Conservation (phyloP, 1,140 invertebrate species). For the Drosophila nigromelanica region DNA sequence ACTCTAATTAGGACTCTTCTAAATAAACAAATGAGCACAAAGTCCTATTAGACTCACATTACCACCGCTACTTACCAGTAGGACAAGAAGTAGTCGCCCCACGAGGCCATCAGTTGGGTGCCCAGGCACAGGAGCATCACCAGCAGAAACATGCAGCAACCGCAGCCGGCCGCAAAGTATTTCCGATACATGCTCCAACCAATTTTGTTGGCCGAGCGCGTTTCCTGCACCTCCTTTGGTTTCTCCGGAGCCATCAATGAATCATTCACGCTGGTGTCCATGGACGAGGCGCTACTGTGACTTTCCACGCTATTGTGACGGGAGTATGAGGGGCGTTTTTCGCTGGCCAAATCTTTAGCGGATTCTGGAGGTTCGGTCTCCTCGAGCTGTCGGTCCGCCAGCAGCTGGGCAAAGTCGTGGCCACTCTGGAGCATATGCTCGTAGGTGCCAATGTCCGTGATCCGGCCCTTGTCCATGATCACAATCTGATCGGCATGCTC, state of each 20-base stretch:
- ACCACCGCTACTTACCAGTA: constrained; percentile 85
- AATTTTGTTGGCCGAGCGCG: constrained; percentile 85
- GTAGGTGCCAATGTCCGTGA: constrained; percentile 86
- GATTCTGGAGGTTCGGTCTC: constrained; percentile 30
- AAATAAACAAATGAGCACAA: no score
- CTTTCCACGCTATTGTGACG: constrained; percentile 78
- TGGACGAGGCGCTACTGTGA: constrained; percentile 76
- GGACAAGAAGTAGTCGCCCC: constrained; percentile 88
- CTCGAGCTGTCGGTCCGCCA: constrained; percentile 84
- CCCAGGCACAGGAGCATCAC: constrained; percentile 80
- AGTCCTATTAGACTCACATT: no score
- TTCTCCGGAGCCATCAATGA: constrained; percentile 79
- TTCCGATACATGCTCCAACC: constrained; percentile 86
- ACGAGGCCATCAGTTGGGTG: constrained; percentile 87
- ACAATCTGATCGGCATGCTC: constrained; percentile 89
- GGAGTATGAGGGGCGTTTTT: constrained; percentile 85
- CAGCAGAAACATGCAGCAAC: constrained; percentile 83
- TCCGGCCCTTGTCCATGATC: constrained; percentile 88
- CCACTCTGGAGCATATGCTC: constrained; percentile 87
- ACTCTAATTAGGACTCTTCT: no score
- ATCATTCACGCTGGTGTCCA: constrained; percentile 86
- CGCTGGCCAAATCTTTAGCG: constrained; percentile 58
- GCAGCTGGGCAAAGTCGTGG: constrained; percentile 87
- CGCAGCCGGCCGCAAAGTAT: constrained; percentile 86
- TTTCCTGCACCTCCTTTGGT: constrained; percentile 84